Evolutionary conservation across 2,113 vertebrate genomes (phyloP), one percentile per base, ranked within the genome.

Genomic region (Entelurus aequoreus): DNA sequence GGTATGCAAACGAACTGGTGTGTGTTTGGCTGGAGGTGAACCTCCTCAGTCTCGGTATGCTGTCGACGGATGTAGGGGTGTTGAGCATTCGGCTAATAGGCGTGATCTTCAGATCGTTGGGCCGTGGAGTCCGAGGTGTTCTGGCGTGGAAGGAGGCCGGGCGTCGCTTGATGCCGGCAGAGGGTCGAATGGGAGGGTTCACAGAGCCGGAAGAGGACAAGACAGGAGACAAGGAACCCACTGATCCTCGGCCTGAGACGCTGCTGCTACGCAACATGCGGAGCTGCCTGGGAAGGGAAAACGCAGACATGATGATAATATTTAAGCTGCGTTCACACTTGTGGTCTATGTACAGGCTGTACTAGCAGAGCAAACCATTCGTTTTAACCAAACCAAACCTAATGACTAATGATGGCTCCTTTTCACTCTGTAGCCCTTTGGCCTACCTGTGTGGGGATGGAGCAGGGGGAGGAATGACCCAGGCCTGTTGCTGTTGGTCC

Each of bases 11-110:
- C 0, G 95, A 94, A 62, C 91, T 90, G 2, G 88, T 90, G 75
- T 98, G 96, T 59, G 90, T 92, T 70, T 98, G 96, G 73, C 90
- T 96, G 13, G 93, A 87, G 8, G 90, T 94, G 85, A 97, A 96
- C 4, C 95, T 92, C 65, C 97, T 91, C 56, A 98, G 78, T 60
- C 94, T 90, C 28, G 95, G 96, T 21, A 99, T 90, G 67, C 95
- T 98, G 84, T 99, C 97, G 66, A 99, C 96, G 12, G 95, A 98
- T 35, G 94, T 89, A 0, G 93, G 95, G 1, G 95, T 91, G 71
- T 94, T 96, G 81, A 99, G 88, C 75, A 98, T 95, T 48, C 96
- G 92, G 76, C 93, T 94, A 68, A 99, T 89, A 59, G 95, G 93
- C 0, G 93, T 90, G 73, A 99, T 91, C 86, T 94, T 98, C 61